Evolutionary conservation across 2,888 invertebrate genomes (phyloP), one percentile per base, ranked within the genome.

Genomic region (Argynnis bischoffii): DNA sequence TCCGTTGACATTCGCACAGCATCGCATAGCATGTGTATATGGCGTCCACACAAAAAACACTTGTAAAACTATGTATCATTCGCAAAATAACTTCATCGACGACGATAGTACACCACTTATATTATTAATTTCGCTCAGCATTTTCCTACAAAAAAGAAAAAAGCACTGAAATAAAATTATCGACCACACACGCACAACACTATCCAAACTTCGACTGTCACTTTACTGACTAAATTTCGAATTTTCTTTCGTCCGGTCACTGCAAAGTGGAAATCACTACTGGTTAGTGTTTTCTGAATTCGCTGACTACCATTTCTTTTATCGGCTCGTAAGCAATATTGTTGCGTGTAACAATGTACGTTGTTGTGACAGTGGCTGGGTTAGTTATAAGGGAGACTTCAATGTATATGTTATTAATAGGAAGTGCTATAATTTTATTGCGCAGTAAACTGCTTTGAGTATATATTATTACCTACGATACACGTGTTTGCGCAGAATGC

Each of bases 61-160:
- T 88, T 86, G 83, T 84, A 87, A 86, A 88, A 90, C 81, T 85
- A 83, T 87, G 88, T 90, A 91, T 92, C 90, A 92, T 88, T 92
- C 92, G 91, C 88, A 91, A 92, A 92, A 91, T 77, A 92, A 91
- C 88, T 92, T 92, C 85, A 92, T 91, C 77, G 92, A 89, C 79
- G 92, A 90, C 69, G 91, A 90, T 78, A 92, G 86, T 87, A 92
- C 92, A 90, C 89, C 89, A 92, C 92, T 92, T 87, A 92, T 88
- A 89, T 90, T 92, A 91, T 89, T 89, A 87, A 90, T 89, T 90
- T 92, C 92, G 86, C 86, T 86, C 92, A 88, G 90, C 91, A 85
- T 89, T 92, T 89, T 91, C 92, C 92, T 92, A 92, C 88, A 89
- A 91, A 90, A 91, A 89, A 90, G 87, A 90, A 90, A 90, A 88